A percentile compares a stretch with the other conserved stretches of the same genome.
Conservation (phyloP, 2,888 invertebrate genomes). For the Scaptomyza parva region DNA sequence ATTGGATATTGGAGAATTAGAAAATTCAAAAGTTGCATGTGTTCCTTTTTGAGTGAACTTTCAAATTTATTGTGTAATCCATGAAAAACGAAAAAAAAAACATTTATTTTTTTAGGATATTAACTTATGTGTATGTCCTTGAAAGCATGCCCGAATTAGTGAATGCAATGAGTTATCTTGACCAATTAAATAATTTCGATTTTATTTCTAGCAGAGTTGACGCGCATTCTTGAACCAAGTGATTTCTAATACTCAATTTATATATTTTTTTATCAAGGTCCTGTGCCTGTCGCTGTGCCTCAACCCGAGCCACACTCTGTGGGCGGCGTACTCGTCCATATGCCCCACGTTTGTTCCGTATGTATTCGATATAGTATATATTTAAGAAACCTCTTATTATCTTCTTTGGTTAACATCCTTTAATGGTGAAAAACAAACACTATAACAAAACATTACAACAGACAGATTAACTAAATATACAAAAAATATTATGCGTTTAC, state of each 20-base stretch:
- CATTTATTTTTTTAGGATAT: conserved; percentile 46
- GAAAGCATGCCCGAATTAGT: conserved; percentile 72
- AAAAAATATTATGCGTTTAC: conserved; percentile 60
- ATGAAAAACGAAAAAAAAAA: conserved; percentile 28
- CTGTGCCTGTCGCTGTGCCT: conserved; percentile 86
- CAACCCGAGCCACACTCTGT: conserved; percentile 91
- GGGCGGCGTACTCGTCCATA: conserved; percentile 94
- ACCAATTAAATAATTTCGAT: conserved; percentile 60
- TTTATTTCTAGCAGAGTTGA: conserved; percentile 59
- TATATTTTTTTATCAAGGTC: conserved; percentile 78
- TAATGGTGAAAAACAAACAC: conserved; percentile 40
- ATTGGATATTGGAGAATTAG: conserved; percentile 34
- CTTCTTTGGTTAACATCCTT: conserved; percentile 62
- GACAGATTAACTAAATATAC: conserved; percentile 15
- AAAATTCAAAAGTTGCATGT: conserved; percentile 49
- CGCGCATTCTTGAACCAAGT: not conserved
- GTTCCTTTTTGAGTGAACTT: conserved; percentile 41
- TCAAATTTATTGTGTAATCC: conserved; percentile 4
- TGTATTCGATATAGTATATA: conserved; percentile 73
- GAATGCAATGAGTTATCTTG: conserved; percentile 70
- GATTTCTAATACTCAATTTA: conserved; percentile 53
- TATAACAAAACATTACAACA: conserved; percentile 26
- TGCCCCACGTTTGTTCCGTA: conserved; percentile 94
- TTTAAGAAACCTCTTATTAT: conserved; percentile 40
- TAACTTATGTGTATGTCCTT: conserved; percentile 61